A percentile compares a stretch with the other conserved stretches of the same genome.
Conservation (phyloP, 2,797 vertebrate species). For the Scolopax rusticola region DNA sequence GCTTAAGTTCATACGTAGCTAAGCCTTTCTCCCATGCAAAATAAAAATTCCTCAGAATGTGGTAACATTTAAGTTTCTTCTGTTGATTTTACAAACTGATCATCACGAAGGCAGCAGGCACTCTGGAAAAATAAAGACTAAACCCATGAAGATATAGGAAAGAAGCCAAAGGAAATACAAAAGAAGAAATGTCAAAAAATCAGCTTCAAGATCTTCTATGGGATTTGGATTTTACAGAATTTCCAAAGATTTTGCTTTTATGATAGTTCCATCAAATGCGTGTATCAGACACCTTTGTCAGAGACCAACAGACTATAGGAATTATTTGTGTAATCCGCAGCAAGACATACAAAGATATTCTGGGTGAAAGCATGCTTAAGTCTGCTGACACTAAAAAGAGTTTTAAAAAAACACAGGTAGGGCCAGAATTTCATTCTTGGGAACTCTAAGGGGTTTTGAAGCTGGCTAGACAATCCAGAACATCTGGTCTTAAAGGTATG, state of each 20-base stretch:
- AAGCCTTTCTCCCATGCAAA: background rate
- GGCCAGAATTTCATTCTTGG: background rate
- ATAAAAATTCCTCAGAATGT: background rate
- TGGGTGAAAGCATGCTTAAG: background rate
- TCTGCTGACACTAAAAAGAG: background rate
- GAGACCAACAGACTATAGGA: background rate
- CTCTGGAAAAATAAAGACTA: background rate
- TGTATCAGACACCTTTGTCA: background rate
- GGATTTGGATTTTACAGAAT: too few relatives aligned
- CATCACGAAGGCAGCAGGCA: background rate
- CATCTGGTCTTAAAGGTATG: background rate
- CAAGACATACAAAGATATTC: background rate
- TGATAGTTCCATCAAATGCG: too few relatives aligned
- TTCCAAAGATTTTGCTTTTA: too few relatives aligned
- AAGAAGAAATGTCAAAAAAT: background rate
- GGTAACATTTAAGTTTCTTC: background rate
- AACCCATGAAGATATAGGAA: background rate
- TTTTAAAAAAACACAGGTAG: background rate
- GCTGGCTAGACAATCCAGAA: background rate
- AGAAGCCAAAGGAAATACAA: background rate
- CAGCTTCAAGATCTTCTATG: background rate
- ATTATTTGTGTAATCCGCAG: background rate
- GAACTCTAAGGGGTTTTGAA: background rate
- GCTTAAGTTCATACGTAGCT: background rate
- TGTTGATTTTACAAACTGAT: background rate